Evolutionary conservation across 2,888 invertebrate genomes (phyloP).

Genomic region (Sphaerophoria rueppellii): DNA sequence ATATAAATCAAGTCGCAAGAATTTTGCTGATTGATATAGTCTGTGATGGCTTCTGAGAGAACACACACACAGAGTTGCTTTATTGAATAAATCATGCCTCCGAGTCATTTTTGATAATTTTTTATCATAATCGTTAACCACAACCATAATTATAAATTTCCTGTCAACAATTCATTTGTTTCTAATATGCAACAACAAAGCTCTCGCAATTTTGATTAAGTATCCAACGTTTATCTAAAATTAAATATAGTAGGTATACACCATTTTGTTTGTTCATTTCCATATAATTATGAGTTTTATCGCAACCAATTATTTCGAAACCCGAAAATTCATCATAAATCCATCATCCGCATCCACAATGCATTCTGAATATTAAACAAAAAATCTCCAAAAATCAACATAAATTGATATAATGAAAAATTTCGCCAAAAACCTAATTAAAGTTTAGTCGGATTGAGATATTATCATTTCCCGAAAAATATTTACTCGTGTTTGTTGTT

Average conservation of each 20-base stretch:
- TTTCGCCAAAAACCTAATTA: constrained; percentile 38
- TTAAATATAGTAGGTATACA: not conserved
- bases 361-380: not conserved
- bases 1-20: no score
- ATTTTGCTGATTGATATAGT: no score
- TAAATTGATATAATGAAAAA: constrained; percentile 47
- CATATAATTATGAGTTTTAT: constrained; percentile 16
- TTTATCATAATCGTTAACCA: no score
- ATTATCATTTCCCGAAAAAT: constrained; percentile 5
- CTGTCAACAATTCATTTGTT: no score
- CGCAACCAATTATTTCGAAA: not conserved
- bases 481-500: not conserved
- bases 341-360: not conserved
- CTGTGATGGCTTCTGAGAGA: no score
- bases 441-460: constrained; percentile 4
- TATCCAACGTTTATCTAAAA: no score
- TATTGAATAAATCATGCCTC: no score
- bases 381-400: constrained; percentile 1
- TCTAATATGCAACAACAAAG: no score
- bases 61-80: no score
- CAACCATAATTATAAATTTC: no score
- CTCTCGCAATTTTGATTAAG: no score
- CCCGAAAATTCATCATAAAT: not conserved
- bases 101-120: no score
- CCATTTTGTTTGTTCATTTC: constrained; percentile 17